phyloP scores from a whole-genome alignment of 2,888 invertebrate genomes.

The Apantesis nais region DNA sequence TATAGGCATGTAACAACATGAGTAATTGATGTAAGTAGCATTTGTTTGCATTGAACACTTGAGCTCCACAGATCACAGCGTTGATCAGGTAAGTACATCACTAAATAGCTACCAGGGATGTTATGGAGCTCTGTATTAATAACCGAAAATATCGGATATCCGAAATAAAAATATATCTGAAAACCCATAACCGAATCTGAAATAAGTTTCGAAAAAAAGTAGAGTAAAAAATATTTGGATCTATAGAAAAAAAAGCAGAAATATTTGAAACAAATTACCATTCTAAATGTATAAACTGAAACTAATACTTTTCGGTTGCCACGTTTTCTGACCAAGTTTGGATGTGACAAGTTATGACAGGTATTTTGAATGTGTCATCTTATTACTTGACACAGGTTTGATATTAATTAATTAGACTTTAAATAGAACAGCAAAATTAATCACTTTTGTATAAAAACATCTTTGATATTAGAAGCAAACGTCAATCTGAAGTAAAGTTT shows the following conservation, averaged over 20 bases:
- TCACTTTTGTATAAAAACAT: background rate
- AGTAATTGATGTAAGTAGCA: conserved; percentile 14
- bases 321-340: too few species aligned
- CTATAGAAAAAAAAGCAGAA: background rate
- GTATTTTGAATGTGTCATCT: too few species aligned
- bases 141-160: background rate
- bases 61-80: conserved; percentile 7
- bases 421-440: background rate
- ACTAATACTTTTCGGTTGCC: too few species aligned
- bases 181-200: background rate
- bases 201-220: background rate
- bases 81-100: conserved; percentile 28
- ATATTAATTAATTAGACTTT: background rate
- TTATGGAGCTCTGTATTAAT: background rate
- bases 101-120: conserved; percentile 23
- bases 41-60: conserved; percentile 19
- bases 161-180: background rate
- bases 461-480: too few species aligned
- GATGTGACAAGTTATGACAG: too few species aligned
- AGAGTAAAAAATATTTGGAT: too few species aligned
- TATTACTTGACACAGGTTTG: background rate
- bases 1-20: conserved; percentile 36
- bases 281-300: too few species aligned
- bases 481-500: background rate
- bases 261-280: background rate